These are phyloP conservation scores for Eurytoma californica DNA, from an alignment of 2,888 invertebrate genomes.

Conservation along the genomic window DNA sequence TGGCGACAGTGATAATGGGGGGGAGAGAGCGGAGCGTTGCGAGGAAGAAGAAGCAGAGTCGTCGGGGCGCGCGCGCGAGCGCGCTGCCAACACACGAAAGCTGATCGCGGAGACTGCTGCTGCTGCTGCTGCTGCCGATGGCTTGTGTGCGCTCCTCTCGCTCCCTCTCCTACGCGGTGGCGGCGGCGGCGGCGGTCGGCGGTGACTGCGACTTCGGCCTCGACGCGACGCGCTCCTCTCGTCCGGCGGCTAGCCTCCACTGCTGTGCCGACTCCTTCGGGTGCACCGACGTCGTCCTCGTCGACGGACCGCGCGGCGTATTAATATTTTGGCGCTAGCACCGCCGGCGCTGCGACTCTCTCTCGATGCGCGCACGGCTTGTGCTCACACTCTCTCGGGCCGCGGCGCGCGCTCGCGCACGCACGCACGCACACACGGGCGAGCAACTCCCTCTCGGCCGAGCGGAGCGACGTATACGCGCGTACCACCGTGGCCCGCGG, in stretches of 20 bases:
- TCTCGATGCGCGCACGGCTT: neutral
- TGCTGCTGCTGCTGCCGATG: neutral
- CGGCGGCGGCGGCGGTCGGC: conserved; percentile 7
- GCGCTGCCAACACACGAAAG: neutral
- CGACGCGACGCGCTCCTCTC: no score
- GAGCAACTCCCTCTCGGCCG: neutral
- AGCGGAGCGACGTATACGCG: neutral
- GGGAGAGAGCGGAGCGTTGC: neutral
- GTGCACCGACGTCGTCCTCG: no score
- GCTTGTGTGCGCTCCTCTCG: neutral
- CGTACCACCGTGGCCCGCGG: neutral
- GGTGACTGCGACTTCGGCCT: conserved; percentile 3
- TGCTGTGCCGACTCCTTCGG: neutral
- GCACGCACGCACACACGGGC: neutral
- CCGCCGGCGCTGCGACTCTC: neutral
- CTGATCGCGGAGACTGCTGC: neutral
- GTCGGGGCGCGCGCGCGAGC: neutral
- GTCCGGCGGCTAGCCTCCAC: neutral
- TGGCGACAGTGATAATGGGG: no score
- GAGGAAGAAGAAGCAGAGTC: neutral
- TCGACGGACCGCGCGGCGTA: no score
- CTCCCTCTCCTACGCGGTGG: conserved; percentile 16
- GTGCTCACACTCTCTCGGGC: neutral
- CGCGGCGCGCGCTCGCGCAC: neutral
- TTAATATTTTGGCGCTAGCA: neutral